phyloP scores from a whole-genome alignment of 2,888 invertebrate genomes.

The Aphidoletes aphidimyza region DNA sequence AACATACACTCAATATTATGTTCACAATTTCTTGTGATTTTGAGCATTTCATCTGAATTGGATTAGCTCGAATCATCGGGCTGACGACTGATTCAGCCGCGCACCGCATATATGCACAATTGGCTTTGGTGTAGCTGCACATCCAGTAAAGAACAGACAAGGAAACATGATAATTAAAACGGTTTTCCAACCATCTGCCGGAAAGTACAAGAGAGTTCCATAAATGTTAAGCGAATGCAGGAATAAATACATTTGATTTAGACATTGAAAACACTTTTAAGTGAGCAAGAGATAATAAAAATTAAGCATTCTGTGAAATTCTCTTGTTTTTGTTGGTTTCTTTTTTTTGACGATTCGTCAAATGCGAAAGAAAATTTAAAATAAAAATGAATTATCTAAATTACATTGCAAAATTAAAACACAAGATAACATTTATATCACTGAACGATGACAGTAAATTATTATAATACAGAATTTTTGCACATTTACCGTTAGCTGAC shows the following conservation, averaged over 20 bases:
- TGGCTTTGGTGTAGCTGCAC: neutral
- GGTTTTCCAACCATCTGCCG: conserved; percentile 32
- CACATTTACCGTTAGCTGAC: neutral
- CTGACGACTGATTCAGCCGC: neutral
- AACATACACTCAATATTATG: neutral
- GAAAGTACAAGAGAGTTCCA: neutral
- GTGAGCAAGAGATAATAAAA: too few relatives aligned
- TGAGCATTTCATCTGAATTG: neutral
- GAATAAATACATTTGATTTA: neutral
- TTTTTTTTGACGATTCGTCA: too few relatives aligned
- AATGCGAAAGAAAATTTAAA: too few relatives aligned
- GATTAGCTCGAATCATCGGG: neutral
- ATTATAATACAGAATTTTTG: neutral
- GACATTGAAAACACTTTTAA: neutral
- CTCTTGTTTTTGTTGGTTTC: too few relatives aligned
- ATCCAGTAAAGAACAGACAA: neutral
- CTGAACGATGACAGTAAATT: neutral
- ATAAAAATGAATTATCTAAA: too few relatives aligned
- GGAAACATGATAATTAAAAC: conserved; percentile 36
- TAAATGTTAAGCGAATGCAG: neutral
- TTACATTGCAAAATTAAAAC: too few relatives aligned
- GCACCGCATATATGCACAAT: neutral
- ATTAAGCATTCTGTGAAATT: too few relatives aligned
- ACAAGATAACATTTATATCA: too few relatives aligned
- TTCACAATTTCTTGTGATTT: conserved; percentile 6